Percentiles rank a stretch among this genome's conserved stretches.
phyloP scores from a whole-genome alignment of 2,888 invertebrate species.

The Diploptera punctata region DNA sequence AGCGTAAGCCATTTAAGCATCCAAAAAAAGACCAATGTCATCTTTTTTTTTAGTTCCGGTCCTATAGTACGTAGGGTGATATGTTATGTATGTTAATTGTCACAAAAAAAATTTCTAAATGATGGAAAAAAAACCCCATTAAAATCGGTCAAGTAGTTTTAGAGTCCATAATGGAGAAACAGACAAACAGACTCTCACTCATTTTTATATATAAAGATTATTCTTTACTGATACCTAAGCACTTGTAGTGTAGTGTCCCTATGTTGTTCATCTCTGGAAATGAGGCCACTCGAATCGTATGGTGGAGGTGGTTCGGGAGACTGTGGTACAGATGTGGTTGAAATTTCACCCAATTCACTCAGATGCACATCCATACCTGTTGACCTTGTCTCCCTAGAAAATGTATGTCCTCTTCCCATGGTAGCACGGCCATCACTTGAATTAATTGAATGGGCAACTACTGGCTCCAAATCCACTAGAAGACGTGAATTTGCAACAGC shows the following conservation, averaged over 20 bases:
- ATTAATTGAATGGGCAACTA: not conserved
- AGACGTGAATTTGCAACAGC: slow-evolving; percentile 30
- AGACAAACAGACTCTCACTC: too few relatives aligned
- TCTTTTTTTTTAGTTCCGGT: too few relatives aligned
- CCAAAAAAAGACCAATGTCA: too few relatives aligned
- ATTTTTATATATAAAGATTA: too few relatives aligned
- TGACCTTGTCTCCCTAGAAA: slow-evolving; percentile 31
- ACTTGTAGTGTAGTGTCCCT: not conserved
- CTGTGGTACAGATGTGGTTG: not conserved
- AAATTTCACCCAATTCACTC: not conserved
- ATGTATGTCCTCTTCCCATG: slow-evolving; percentile 38
- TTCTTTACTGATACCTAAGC: not conserved
- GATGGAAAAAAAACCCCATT: too few relatives aligned
- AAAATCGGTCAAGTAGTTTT: too few relatives aligned
- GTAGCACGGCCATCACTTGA: slow-evolving; percentile 41
- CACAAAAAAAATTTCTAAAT: too few relatives aligned
- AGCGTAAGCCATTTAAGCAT: too few relatives aligned
- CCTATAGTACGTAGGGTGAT: too few relatives aligned
- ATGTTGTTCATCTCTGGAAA: not conserved
- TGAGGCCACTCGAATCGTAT: not conserved
- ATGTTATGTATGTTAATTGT: too few relatives aligned
- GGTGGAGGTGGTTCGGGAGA: slow-evolving; percentile 18
- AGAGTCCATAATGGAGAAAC: too few relatives aligned
- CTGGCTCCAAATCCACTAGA: slow-evolving; percentile 39
- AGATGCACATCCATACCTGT: not conserved